phyloP scores from a whole-genome alignment of 2,888 invertebrate species.

The Meiosimyza platycephala region DNA sequence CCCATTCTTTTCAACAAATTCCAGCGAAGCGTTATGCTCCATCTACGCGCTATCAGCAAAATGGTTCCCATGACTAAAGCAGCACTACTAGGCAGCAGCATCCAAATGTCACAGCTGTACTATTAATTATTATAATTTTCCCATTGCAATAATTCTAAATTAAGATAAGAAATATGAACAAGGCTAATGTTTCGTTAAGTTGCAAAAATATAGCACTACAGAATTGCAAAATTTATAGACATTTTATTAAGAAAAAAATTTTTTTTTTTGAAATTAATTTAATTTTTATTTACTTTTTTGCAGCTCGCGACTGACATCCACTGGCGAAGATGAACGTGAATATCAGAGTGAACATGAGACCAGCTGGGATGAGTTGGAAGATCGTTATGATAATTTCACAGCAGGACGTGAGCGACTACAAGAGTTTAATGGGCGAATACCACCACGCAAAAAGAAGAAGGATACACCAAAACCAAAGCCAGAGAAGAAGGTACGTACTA shows the following conservation, averaged over 20 bases:
- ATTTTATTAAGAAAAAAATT: too few relatives aligned
- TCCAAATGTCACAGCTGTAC: conserved; percentile 1
- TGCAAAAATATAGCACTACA: too few relatives aligned
- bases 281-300: conserved; percentile 36
- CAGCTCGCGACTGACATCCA: conserved; percentile 66
- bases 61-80: conserved; percentile 17
- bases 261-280: not conserved
- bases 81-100: conserved; percentile 11
- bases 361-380: conserved; percentile 67
- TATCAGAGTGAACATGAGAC: conserved; percentile 66
- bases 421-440: conserved; percentile 67
- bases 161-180: conserved; percentile 20
- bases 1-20: too few relatives aligned
- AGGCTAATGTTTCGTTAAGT: conserved; percentile 8
- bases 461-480: conserved; percentile 56
- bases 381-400: conserved; percentile 65
- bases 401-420: conserved; percentile 66
- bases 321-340: conserved; percentile 67
- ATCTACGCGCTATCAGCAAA: conserved; percentile 22
- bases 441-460: conserved; percentile 67
- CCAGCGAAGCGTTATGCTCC: not conserved
- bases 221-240: too few relatives aligned
- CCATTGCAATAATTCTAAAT: conserved; percentile 21
- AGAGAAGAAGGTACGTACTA: conserved; percentile 55
- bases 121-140: conserved; percentile 28